Evolutionary conservation across 2,113 vertebrate species (phyloP).

Genomic region (Okapia johnstoni): DNA sequence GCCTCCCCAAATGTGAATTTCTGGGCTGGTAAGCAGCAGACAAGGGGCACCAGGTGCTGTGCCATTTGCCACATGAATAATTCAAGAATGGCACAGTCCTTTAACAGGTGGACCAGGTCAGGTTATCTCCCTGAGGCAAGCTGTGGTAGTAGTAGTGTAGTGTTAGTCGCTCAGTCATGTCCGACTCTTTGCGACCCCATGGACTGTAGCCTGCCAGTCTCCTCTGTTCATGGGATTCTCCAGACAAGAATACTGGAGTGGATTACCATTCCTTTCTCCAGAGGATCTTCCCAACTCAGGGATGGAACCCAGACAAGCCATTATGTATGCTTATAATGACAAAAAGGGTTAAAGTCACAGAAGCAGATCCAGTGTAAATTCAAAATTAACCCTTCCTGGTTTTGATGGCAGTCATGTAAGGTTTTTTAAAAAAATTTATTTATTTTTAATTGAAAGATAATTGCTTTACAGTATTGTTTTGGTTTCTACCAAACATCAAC

Average conservation of each 20-base stretch:
- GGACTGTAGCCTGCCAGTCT: neutral
- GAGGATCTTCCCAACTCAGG: neutral
- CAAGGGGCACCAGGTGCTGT: neutral
- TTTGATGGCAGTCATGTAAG: neutral
- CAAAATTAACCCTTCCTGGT: neutral
- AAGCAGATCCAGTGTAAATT: neutral
- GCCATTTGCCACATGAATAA: neutral
- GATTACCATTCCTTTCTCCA: neutral
- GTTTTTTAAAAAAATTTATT: neutral
- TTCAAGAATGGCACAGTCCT: neutral
- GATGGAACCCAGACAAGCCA: neutral
- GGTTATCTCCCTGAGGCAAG: neutral
- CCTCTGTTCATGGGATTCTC: neutral
- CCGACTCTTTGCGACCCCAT: neutral
- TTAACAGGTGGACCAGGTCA: fast-evolving
- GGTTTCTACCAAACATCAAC: neutral
- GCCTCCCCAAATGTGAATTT: neutral
- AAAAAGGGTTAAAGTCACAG: neutral
- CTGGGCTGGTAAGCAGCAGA: neutral
- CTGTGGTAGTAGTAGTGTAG: fast-evolving
- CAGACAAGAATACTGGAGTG: neutral
- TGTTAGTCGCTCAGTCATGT: neutral
- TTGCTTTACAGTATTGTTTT: neutral
- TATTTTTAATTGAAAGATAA: neutral
- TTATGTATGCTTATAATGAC: neutral